Evolutionary conservation across 2,113 vertebrate species (phyloP).

Genomic region (Paralichthys olivaceus): DNA sequence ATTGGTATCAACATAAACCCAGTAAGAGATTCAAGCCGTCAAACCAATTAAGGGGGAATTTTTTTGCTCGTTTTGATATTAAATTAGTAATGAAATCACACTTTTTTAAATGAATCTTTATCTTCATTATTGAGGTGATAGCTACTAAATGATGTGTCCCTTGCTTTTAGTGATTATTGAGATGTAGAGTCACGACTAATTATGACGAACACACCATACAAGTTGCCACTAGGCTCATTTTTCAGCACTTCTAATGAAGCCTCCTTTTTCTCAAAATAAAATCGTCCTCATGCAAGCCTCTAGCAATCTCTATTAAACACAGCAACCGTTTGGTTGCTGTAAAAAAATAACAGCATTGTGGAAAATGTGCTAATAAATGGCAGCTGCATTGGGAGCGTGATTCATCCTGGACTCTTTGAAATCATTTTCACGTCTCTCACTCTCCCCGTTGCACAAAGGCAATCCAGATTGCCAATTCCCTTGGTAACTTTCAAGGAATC

Average conservation of each 20-base stretch:
- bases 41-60: constrained; percentile 13
- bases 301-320: constrained; percentile 27
- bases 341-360: constrained; percentile 20
- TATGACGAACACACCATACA: constrained; percentile 46
- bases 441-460: constrained; percentile 64
- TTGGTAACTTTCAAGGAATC: constrained; percentile 74
- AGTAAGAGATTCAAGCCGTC: background rate
- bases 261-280: constrained; percentile 31
- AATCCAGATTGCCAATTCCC: constrained; percentile 70
- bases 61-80: background rate
- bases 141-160: constrained; percentile 43
- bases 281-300: background rate
- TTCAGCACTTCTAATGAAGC: constrained; percentile 39
- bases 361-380: constrained; percentile 70
- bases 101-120: constrained; percentile 24
- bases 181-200: constrained; percentile 39
- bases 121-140: constrained; percentile 46
- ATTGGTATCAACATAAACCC: background rate
- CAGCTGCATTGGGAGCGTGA: constrained; percentile 61
- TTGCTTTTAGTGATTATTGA: constrained; percentile 33
- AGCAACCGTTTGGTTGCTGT: constrained; percentile 3
- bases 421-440: constrained; percentile 70
- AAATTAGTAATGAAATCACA: background rate
- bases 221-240: constrained; percentile 30
- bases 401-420: constrained; percentile 78